Evolutionary conservation across 2,888 invertebrate species (phyloP).

Genomic region (Sarcophaga caerulescens): DNA sequence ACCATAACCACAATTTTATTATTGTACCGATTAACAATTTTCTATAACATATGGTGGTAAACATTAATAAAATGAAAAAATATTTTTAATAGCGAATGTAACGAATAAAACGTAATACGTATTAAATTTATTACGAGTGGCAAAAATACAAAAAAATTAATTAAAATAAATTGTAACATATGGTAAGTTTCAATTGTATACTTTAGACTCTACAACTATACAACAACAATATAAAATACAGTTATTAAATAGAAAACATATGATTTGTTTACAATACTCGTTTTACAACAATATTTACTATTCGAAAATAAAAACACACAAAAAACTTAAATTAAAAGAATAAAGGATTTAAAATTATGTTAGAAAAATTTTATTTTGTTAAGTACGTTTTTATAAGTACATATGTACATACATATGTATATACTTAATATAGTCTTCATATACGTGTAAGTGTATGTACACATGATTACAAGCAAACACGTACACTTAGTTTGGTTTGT

Average conservation of each 20-base stretch:
- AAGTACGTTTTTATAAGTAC: neutral
- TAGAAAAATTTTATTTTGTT: no score
- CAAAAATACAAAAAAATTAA: neutral
- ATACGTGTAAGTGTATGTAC: neutral
- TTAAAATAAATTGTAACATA: conserved; percentile 47
- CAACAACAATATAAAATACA: no score
- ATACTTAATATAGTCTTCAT: no score
- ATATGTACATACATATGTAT: neutral
- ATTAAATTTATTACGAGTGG: no score
- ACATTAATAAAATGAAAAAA: no score
- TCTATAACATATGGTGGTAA: no score
- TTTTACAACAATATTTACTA: neutral
- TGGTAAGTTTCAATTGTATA: conserved; percentile 53
- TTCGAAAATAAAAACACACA: neutral
- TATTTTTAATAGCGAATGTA: no score
- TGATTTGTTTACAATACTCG: neutral
- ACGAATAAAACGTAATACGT: no score
- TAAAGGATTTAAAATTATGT: neutral
- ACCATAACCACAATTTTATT: neutral
- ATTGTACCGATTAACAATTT: no score
- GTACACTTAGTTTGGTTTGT: neutral
- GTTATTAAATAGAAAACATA: neutral
- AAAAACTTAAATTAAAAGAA: neutral
- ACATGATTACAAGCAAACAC: neutral
- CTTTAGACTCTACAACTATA: no score